Evolutionary conservation across 2,888 invertebrate genomes (phyloP), one percentile per base, ranked within the genome.

Genomic region (Lasioglossum pauxillum): DNA sequence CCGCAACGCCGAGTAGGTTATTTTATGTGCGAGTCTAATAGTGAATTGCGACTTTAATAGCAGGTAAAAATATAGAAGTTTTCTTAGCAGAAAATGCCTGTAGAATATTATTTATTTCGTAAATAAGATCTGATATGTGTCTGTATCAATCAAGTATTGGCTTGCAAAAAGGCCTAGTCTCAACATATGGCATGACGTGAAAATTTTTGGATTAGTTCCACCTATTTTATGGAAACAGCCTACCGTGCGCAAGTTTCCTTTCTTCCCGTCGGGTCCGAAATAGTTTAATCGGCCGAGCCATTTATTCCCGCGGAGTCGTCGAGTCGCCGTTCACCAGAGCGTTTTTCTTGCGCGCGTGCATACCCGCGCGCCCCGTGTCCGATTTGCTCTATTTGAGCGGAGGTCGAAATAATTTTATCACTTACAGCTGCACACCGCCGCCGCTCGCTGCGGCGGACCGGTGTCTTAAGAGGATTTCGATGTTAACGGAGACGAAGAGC

Each of bases 351-450:
- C 85, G 57, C 53, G 77, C 60, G 67, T 23, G 60, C 72, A 57
- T 19, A 23, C 75, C 69, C 19, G 73, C 75, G 64, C 35, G 69
- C 27, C 57, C 57, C 57, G 57, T 69, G 38, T 23, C 53, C 84
- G 89, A 84, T 90, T 90, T 89, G 84, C 84, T 89, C 90, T 89
- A 84, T 87, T 90, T 90, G 80, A 89, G 83, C 84, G 77, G 86
- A 82, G 89, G 83, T 89, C 89, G 91, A 91, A 92, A 93, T 92
- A 91, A 91, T 91, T 91, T 91, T 91, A 91, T 91, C 91, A 89
- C 90, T 90, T 90, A 90, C 91, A 91, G 90, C 90, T 91, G 90
- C 87, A 82, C 82, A 76, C 73, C 49, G 75, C 75, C 77, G 79
- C 75, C 38, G 79, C 75, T 16, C 77, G 81, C 67, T 80, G 75